phyloP scores from a whole-genome alignment of 2,797 vertebrate genomes.

The Danionella dracula region DNA sequence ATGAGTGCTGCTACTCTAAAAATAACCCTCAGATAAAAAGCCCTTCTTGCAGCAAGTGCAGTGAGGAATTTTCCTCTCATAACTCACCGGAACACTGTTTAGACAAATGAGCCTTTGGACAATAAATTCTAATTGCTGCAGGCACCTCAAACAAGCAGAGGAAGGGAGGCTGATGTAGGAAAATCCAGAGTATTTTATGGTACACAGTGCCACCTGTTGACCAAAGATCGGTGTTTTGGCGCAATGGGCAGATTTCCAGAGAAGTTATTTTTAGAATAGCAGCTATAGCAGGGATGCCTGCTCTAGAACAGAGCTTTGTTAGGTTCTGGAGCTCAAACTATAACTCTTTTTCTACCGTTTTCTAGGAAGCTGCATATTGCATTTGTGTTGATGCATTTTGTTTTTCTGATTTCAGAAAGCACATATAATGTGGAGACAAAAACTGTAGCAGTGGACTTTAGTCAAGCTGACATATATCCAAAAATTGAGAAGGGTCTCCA shows the following conservation, averaged over 20 bases:
- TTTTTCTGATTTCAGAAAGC: slow-evolving; percentile 62
- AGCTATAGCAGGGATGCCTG: background rate
- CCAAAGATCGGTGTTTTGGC: background rate
- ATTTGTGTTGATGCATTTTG: background rate
- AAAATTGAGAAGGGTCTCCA: slow-evolving; percentile 74
- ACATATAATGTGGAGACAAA: slow-evolving; percentile 83
- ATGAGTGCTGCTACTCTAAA: background rate
- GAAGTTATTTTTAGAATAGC: slow-evolving; percentile 29
- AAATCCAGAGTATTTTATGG: slow-evolving; percentile 47
- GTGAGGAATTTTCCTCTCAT: slow-evolving; percentile 55
- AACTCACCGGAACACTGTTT: slow-evolving; percentile 48
- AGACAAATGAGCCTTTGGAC: slow-evolving; percentile 62
- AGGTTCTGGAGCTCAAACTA: background rate
- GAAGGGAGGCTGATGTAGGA: slow-evolving; percentile 9
- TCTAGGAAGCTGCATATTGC: background rate
- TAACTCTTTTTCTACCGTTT: background rate
- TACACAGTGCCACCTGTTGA: slow-evolving; percentile 56
- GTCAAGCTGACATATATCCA: slow-evolving; percentile 75
- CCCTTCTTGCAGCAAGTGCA: slow-evolving; percentile 19
- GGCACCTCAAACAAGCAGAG: slow-evolving; percentile 48
- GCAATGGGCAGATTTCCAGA: background rate
- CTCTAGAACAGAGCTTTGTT: background rate
- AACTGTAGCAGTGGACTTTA: slow-evolving; percentile 85
- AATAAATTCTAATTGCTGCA: slow-evolving; percentile 68
- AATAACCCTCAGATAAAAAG: background rate